phyloP scores from a whole-genome alignment of 2,797 vertebrate genomes.

The Calcarius lapponicus region DNA sequence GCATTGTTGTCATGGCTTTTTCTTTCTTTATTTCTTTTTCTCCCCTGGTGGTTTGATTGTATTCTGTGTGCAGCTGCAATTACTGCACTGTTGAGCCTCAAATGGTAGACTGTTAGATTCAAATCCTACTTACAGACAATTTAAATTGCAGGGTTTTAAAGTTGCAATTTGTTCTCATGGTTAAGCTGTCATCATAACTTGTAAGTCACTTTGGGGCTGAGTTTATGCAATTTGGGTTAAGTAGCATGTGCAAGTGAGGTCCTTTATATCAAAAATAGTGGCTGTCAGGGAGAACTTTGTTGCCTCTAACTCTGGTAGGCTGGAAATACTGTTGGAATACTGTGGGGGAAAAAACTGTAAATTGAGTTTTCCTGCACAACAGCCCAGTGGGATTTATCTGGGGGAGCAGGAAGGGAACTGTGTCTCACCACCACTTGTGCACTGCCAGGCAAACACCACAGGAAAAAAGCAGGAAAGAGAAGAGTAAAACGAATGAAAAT shows the following conservation, averaged over 20 bases:
- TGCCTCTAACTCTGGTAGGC: background rate
- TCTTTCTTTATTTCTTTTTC: accelerated
- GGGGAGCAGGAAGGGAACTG: background rate
- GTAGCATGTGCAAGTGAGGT: background rate
- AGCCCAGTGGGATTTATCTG: background rate
- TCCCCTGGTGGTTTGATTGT: background rate
- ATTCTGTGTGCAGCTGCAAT: background rate
- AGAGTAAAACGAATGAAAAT: background rate
- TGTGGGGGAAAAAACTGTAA: background rate
- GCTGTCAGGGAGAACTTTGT: background rate
- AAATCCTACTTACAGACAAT: background rate
- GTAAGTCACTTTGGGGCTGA: background rate
- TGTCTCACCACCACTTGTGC: background rate
- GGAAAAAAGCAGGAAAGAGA: background rate
- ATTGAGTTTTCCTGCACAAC: background rate
- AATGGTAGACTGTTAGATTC: background rate
- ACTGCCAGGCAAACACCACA: background rate
- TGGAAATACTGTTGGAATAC: background rate
- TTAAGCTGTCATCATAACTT: background rate
- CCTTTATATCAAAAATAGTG: background rate
- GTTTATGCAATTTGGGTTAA: background rate
- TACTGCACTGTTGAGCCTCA: background rate
- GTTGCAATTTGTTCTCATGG: background rate
- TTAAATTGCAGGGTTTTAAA: conserved; percentile 13
- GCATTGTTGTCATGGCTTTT: background rate